Conservation (phyloP, 2,797 vertebrate genomes). For the Buceros bicornis region DNA sequence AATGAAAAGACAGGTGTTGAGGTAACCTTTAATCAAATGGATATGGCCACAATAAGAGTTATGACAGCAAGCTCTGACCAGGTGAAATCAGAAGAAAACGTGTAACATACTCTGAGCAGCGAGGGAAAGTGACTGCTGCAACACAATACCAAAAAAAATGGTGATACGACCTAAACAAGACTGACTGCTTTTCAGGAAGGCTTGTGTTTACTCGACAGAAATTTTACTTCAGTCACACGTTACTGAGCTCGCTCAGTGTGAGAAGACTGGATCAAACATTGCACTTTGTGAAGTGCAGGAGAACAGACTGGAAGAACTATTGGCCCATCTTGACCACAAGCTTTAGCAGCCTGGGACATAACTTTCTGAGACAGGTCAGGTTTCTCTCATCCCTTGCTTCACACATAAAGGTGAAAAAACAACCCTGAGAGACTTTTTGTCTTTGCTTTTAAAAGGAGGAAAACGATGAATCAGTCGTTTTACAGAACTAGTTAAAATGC, state of each 20-base stretch:
- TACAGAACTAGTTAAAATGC: background rate
- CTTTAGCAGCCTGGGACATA: background rate
- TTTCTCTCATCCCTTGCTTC: background rate
- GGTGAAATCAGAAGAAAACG: background rate
- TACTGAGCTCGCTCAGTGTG: background rate
- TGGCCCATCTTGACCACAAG: background rate
- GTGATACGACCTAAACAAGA: background rate
- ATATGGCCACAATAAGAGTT: background rate
- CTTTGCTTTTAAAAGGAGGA: background rate
- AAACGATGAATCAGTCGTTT: background rate
- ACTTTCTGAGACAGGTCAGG: background rate
- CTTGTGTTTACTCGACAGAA: background rate
- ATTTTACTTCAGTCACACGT: background rate
- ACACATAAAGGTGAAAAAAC: background rate
- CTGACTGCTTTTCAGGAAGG: background rate
- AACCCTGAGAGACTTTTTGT: background rate
- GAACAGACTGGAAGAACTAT: background rate
- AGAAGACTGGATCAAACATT: background rate
- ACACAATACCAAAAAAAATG: background rate
- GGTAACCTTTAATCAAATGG: background rate
- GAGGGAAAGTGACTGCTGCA: background rate
- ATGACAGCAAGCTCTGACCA: background rate
- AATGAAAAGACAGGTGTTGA: background rate
- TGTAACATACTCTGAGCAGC: background rate
- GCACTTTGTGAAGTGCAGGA: background rate